Percentiles rank a stretch among this genome's conserved stretches.
Conservation (phyloP, 1,140 invertebrate genomes). For the Uloborus diversus region DNA sequence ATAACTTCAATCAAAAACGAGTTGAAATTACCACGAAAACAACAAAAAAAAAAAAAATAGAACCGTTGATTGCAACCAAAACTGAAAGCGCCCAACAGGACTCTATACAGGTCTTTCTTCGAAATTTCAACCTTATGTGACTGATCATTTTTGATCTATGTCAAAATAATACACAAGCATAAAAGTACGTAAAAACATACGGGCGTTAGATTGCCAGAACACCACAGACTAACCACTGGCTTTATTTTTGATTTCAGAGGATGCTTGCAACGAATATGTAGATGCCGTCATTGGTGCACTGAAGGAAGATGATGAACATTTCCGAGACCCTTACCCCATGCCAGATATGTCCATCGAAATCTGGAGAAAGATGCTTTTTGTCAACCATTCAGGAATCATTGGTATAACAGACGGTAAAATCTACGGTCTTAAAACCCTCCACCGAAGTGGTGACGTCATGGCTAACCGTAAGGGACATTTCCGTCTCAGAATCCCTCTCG, state of each 20-base stretch:
- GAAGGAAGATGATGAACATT: constrained; percentile 17
- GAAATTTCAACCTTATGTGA: too few relatives aligned
- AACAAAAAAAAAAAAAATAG: too few relatives aligned
- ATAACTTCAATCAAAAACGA: too few relatives aligned
- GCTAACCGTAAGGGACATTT: background rate
- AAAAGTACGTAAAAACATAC: background rate
- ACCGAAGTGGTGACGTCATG: background rate
- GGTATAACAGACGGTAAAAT: background rate
- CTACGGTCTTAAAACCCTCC: background rate
- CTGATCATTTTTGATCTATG: too few relatives aligned
- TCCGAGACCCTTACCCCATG: constrained; percentile 31
- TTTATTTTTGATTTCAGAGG: background rate
- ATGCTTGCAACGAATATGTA: background rate
- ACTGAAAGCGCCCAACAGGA: too few relatives aligned
- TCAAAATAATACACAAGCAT: too few relatives aligned
- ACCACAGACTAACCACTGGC: background rate
- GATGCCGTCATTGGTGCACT: background rate
- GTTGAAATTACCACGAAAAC: too few relatives aligned
- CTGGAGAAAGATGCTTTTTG: background rate
- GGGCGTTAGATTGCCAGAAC: background rate
- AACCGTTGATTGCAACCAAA: too few relatives aligned
- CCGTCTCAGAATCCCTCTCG: background rate
- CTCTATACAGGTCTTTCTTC: too few relatives aligned
- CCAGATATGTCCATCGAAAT: constrained; percentile 28
- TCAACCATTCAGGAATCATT: background rate